Conservation (phyloP, 2,888 invertebrate species). For the Metopia argyrocephala region DNA sequence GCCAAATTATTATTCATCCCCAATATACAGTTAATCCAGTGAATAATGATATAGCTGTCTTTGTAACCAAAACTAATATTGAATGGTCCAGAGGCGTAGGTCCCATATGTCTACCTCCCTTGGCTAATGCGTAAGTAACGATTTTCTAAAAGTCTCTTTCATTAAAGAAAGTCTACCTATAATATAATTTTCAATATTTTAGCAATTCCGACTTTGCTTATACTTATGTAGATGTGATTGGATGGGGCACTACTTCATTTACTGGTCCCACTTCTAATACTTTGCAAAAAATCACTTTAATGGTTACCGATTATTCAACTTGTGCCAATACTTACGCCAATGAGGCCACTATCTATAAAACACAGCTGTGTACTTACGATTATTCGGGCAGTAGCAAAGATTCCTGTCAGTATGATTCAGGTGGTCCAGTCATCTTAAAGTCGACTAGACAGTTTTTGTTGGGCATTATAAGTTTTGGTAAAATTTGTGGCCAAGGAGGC, state of each 20-base stretch:
- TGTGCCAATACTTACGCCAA: conserved; percentile 66
- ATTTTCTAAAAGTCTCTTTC: neutral
- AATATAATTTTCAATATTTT: neutral
- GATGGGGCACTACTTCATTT: conserved; percentile 81
- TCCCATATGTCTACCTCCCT: conserved; percentile 81
- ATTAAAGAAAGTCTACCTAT: neutral
- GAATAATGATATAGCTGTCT: conserved; percentile 80
- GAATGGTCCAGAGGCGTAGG: conserved; percentile 80
- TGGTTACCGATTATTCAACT: conserved; percentile 67
- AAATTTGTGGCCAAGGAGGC: conserved; percentile 77
- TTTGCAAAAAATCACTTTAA: conserved; percentile 79
- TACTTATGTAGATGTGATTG: conserved; percentile 68
- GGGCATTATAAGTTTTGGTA: conserved; percentile 81
- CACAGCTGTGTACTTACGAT: conserved; percentile 72
- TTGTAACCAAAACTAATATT: conserved; percentile 77
- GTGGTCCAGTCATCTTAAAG: conserved; percentile 80
- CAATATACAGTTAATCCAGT: conserved; percentile 64
- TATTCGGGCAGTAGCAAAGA: conserved; percentile 73
- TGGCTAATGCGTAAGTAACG: conserved; percentile 68
- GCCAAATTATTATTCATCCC: conserved; percentile 69
- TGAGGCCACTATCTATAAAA: conserved; percentile 49
- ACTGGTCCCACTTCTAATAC: conserved; percentile 78
- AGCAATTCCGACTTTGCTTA: conserved; percentile 67
- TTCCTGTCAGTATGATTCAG: conserved; percentile 80
- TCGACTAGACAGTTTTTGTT: conserved; percentile 76